phyloP scores from a whole-genome alignment of 2,797 vertebrate species.

The Gambusia yucatana region DNA sequence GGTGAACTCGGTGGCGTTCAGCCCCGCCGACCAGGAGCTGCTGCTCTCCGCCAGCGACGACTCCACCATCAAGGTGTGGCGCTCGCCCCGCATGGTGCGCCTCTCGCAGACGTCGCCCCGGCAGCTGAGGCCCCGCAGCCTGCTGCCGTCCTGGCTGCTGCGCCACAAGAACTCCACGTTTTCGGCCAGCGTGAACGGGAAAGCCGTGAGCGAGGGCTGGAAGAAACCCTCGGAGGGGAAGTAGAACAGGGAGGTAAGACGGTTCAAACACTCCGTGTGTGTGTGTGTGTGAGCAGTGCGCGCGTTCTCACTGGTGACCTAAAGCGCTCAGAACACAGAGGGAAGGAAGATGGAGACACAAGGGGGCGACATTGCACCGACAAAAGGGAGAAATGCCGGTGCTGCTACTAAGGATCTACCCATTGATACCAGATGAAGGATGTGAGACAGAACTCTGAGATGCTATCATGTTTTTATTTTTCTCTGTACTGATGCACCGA shows the following conservation, averaged over 20 bases:
- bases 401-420: neutral
- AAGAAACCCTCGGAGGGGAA: slow-evolving; percentile 10
- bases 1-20: slow-evolving; percentile 97
- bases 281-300: slow-evolving; percentile 38
- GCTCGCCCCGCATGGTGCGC: slow-evolving; percentile 86
- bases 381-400: slow-evolving; percentile 11
- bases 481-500: slow-evolving; percentile 16
- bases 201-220: slow-evolving; percentile 66
- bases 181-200: slow-evolving; percentile 58
- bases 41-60: slow-evolving; percentile 94
- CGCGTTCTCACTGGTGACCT: slow-evolving; percentile 21
- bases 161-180: slow-evolving; percentile 75
- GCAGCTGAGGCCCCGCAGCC: slow-evolving; percentile 62
- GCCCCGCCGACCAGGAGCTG: slow-evolving; percentile 94
- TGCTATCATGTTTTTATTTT: slow-evolving; percentile 5
- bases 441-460: slow-evolving; percentile 23
- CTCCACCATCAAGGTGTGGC: slow-evolving; percentile 95
- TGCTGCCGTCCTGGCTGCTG: slow-evolving; percentile 84
- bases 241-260: neutral
- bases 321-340: slow-evolving; percentile 17
- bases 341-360: slow-evolving; percentile 35
- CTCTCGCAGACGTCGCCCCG: slow-evolving; percentile 65
- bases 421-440: slow-evolving; percentile 13
- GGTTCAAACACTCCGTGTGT: slow-evolving; percentile 37
- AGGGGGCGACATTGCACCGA: slow-evolving; percentile 39